Percentiles rank a stretch among this genome's conserved stretches.
These are phyloP conservation scores for Eulemur rufifrons DNA, from an alignment of 2,113 vertebrate genomes.

Conservation along the genomic window DNA sequence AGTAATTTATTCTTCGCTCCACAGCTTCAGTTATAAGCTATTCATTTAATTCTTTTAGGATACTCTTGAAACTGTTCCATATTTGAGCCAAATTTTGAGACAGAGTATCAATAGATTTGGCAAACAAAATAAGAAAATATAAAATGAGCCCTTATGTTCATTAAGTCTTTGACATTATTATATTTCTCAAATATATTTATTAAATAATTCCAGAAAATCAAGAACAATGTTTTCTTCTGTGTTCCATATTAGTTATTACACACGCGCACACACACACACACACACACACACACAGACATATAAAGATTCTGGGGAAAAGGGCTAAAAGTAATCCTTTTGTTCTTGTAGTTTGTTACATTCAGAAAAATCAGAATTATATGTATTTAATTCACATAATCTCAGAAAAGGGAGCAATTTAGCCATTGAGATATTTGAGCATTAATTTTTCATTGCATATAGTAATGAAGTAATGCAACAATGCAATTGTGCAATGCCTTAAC, in stretches of 20 bases:
- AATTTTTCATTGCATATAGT: neutral
- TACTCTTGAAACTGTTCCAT: neutral
- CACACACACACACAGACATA: neutral
- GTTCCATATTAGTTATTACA: neutral
- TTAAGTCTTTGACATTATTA: neutral
- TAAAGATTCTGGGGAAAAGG: neutral
- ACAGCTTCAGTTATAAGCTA: neutral
- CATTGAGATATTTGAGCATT: constrained; percentile 4
- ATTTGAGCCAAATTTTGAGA: neutral
- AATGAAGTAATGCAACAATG: constrained; percentile 13
- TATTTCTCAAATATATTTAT: neutral
- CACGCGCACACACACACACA: neutral
- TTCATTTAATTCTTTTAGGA: neutral
- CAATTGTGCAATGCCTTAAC: neutral
- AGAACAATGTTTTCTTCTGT: neutral
- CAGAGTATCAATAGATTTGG: neutral
- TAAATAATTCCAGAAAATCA: neutral
- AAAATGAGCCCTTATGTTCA: neutral
- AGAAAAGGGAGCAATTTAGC: constrained; percentile 5
- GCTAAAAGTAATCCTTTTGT: neutral
- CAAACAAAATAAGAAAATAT: neutral
- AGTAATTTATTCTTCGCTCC: neutral
- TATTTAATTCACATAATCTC: neutral
- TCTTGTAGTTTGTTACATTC: neutral
- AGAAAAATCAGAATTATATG: neutral